phyloP scores from a whole-genome alignment of 1,140 invertebrate species.

The Brachionus sp. region DNA sequence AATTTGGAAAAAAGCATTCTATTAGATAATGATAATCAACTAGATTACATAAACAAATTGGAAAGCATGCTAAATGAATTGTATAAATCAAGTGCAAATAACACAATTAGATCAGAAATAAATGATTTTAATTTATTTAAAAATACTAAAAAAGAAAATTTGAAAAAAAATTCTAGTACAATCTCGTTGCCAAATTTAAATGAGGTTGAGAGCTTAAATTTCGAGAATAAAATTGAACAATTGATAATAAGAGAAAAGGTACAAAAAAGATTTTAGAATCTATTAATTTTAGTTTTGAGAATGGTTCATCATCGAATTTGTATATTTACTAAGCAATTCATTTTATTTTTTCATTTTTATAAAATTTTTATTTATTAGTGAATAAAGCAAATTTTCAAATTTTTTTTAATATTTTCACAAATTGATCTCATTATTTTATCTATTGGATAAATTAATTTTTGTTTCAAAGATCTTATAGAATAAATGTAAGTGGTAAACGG shows the following conservation, averaged over 20 bases:
- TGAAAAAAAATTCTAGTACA: neutral
- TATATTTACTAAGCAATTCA: too few species aligned
- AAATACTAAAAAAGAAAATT: neutral
- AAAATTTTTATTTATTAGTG: too few species aligned
- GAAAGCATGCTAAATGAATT: neutral
- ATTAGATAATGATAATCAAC: neutral
- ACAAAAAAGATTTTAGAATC: neutral
- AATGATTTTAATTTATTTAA: neutral
- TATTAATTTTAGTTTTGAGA: too few species aligned
- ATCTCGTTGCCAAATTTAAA: neutral
- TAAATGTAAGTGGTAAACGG: too few species aligned
- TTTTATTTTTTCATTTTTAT: too few species aligned
- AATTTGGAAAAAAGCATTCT: conserved; percentile 1
- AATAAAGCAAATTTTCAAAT: too few species aligned
- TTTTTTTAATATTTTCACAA: too few species aligned
- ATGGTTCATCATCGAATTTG: too few species aligned
- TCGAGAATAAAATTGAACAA: neutral
- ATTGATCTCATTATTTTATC: too few species aligned
- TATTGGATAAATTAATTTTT: too few species aligned
- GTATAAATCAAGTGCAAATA: neutral
- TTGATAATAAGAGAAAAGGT: neutral
- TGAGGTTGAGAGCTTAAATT: neutral
- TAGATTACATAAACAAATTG: neutral
- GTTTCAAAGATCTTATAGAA: too few species aligned
- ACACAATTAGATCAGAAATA: neutral